Base-by-base conservation (phyloP, 64 coral and sea anemone genomes). In the Montipora sp. region DNA sequence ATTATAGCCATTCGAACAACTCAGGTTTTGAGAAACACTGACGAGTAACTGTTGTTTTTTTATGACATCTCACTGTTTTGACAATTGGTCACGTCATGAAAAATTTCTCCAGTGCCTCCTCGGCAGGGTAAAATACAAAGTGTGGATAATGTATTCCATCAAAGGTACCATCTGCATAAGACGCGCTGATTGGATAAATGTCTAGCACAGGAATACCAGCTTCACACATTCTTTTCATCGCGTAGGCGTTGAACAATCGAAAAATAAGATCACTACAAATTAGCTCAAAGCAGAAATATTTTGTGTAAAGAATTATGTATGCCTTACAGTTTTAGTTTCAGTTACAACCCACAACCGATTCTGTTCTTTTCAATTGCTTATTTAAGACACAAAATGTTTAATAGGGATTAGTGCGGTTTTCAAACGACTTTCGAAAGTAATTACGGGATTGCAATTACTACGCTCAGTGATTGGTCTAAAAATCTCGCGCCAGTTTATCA, bases 191-290 rank as follows among this genome's bases (percentile, higher is more conserved):
- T 14, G 91, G 94, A 67, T 98, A 98, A 1, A 98, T 88, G 51
- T 98, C 96, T 20, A 98, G 77, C 49, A 98, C 83, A n/a, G 94
- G 57, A 80, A 91, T 85, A 27, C 94, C 91, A 55, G 91, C 96
- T 47, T 91, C 19, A 80, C 96, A 98, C 96, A 98, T 98, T 69
- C 69, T 87, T 14, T 76, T 90, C 53, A 81, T 89, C 1, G 91
- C 83, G 75, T 98, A 98, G 0, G 96, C 96, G 72, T 98, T 98
- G 83, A 98, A 98, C n/a, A 98, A 46, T 74, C 94, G 93, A 72
- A 20, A 18, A 49, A 78, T 67, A 71, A 77, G 72, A n/a, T 66
- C 15, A 58, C 7, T 70, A 13, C 3, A 7, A 7, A 63, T 63
- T 63, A 63, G 15, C 14, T 3, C 60, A 63, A 63, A 14, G 60